phyloP scores from a whole-genome alignment of 2,113 vertebrate genomes.

The sheep (Ovis aries) region DNA sequence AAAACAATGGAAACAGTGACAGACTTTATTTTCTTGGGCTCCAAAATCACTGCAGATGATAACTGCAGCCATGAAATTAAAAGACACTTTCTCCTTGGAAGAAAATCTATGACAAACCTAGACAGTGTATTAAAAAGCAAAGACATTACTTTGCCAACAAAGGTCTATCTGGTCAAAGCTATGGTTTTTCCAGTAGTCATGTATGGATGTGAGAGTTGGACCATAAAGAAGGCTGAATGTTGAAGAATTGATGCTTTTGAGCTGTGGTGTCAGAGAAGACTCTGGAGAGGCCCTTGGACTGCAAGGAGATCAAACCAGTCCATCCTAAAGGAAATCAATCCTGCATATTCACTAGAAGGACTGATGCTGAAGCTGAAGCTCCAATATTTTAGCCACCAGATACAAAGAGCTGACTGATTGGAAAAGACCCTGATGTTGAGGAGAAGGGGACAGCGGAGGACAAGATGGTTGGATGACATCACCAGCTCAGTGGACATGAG shows the following conservation, averaged over 20 bases:
- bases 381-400: background rate
- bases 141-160: background rate
- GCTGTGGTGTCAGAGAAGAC: background rate
- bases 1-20: background rate
- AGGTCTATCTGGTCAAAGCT: background rate
- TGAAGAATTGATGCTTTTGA: background rate
- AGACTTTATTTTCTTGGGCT: background rate
- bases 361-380: background rate
- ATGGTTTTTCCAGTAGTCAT: background rate
- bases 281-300: background rate
- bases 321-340: background rate
- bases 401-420: background rate
- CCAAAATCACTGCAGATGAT: background rate
- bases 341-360: background rate
- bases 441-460: background rate
- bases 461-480: background rate
- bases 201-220: background rate
- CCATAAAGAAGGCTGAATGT: background rate
- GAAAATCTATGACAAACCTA: background rate
- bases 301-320: background rate
- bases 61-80: background rate
- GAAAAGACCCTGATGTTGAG: background rate
- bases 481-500: background rate
- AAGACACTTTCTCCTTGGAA: background rate
- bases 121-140: background rate